Conservation (phyloP, 1,140 invertebrate genomes). For the Drosophila kikkawai region DNA sequence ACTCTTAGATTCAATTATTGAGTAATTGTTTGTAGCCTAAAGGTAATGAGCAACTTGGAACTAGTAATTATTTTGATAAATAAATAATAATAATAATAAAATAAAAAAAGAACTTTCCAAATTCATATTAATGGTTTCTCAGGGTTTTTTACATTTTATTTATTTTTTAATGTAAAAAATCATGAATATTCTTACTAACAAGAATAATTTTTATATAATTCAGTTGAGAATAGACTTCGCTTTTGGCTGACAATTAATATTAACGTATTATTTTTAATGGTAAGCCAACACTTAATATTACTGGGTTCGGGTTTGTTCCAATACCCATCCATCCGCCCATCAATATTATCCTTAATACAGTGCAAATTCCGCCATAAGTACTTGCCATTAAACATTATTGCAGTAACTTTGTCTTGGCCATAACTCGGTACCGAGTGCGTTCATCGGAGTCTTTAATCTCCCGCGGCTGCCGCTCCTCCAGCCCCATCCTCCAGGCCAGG, state of each 20-base stretch:
- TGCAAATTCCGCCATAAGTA: slow-evolving; percentile 50
- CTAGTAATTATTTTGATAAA: neutral
- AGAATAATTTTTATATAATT: no score
- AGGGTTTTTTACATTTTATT: no score
- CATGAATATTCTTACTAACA: neutral
- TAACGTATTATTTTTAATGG: slow-evolving; percentile 2
- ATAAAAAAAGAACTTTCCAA: no score
- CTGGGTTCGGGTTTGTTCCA: slow-evolving; percentile 1
- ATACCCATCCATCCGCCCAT: slow-evolving; percentile 14
- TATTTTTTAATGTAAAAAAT: no score
- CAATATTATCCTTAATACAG: slow-evolving; percentile 49
- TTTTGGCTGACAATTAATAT: slow-evolving; percentile 7
- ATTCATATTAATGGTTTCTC: no score
- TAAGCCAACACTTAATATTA: slow-evolving; percentile 19
- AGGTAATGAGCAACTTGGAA: neutral
- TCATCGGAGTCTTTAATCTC: slow-evolving; percentile 48
- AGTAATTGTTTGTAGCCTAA: slow-evolving; percentile 4
- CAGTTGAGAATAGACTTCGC: neutral
- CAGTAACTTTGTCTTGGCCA: slow-evolving; percentile 36
- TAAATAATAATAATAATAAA: no score
- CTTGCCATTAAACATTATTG: slow-evolving; percentile 51
- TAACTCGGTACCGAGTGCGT: slow-evolving; percentile 18
- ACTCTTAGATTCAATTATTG: neutral
- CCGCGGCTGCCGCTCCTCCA: slow-evolving; percentile 10
- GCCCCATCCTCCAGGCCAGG: neutral